A percentile compares a stretch with the other conserved stretches of the same genome.
Evolutionary conservation across 1,140 invertebrate genomes (phyloP).

Genomic region (Ganaspis sp.): DNA sequence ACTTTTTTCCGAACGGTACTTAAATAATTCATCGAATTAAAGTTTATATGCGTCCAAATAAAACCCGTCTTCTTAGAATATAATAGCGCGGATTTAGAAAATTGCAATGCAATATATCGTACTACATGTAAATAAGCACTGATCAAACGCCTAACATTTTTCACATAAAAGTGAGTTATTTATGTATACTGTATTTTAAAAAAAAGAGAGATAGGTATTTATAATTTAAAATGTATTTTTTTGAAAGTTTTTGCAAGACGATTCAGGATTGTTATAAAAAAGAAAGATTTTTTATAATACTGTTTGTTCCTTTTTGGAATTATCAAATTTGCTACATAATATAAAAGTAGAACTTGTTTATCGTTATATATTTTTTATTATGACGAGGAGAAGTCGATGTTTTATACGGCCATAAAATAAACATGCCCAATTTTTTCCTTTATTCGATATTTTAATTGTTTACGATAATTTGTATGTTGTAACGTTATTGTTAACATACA

Average conservation of each 20-base stretch:
- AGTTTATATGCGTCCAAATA: constrained; percentile 16
- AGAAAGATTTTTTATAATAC: neutral
- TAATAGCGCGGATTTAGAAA: constrained; percentile 9
- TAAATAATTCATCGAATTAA: constrained; percentile 20
- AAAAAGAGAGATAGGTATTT: neutral
- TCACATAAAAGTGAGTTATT: neutral
- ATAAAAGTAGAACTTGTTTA: neutral
- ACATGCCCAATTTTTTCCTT: constrained; percentile 22
- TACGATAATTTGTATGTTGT: constrained; percentile 38
- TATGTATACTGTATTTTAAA: too few species aligned
- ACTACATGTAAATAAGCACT: constrained; percentile 20
- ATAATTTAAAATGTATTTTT: neutral
- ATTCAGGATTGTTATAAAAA: neutral
- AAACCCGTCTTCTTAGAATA: constrained; percentile 6
- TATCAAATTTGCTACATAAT: neutral
- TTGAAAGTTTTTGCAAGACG: neutral
- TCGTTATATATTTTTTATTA: neutral
- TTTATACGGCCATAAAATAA: constrained; percentile 35
- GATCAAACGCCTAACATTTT: constrained; percentile 18
- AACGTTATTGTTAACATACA: neutral
- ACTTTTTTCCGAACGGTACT: constrained; percentile 17
- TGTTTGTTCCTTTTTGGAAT: neutral
- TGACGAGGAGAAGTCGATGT: constrained; percentile 5
- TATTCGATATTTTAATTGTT: constrained; percentile 32
- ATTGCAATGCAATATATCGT: constrained; percentile 31